Percentiles rank a stretch among this genome's conserved stretches.
These are phyloP conservation scores for Drosophila prosaltans DNA, from an alignment of 1,140 invertebrate genomes.

Conservation along the genomic window DNA sequence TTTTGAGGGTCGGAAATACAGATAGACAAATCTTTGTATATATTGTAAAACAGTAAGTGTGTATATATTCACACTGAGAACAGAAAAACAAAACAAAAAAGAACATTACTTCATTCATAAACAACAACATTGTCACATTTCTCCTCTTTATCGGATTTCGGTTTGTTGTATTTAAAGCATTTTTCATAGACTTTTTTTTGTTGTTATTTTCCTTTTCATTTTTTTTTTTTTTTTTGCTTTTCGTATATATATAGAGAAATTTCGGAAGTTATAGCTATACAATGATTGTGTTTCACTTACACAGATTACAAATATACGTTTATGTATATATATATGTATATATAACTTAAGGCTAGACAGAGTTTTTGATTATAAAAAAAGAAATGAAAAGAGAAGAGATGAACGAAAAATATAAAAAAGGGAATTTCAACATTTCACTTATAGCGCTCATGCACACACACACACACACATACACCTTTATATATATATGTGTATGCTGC, in stretches of 20 bases:
- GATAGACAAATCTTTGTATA: conserved; percentile 44
- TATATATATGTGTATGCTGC: neutral
- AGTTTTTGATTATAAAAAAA: neutral
- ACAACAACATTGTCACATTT: conserved; percentile 10
- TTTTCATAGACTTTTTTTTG: conserved; percentile 40
- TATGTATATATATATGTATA: conserved; percentile 6
- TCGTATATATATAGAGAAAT: conserved; percentile 27
- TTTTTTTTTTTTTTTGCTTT: conserved; percentile 9
- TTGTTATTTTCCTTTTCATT: conserved; percentile 20
- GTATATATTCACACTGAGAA: conserved; percentile 40
- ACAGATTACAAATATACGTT: conserved; percentile 31
- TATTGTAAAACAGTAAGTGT: conserved; percentile 25
- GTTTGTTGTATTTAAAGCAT: conserved; percentile 71
- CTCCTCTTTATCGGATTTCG: conserved; percentile 20
- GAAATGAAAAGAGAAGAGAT: neutral
- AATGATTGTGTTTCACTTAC: conserved; percentile 65
- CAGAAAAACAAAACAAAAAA: conserved; percentile 15
- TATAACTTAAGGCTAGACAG: conserved; percentile 64
- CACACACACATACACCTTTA: neutral
- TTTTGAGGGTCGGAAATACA: neutral
- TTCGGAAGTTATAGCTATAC: conserved; percentile 53
- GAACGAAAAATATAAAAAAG: conserved; percentile 57
- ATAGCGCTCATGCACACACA: conserved; percentile 51
- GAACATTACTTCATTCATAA: conserved; percentile 14
- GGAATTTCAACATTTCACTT: conserved; percentile 57